phyloP scores from a whole-genome alignment of 1,140 invertebrate genomes.

The Dreissena polymorpha region DNA sequence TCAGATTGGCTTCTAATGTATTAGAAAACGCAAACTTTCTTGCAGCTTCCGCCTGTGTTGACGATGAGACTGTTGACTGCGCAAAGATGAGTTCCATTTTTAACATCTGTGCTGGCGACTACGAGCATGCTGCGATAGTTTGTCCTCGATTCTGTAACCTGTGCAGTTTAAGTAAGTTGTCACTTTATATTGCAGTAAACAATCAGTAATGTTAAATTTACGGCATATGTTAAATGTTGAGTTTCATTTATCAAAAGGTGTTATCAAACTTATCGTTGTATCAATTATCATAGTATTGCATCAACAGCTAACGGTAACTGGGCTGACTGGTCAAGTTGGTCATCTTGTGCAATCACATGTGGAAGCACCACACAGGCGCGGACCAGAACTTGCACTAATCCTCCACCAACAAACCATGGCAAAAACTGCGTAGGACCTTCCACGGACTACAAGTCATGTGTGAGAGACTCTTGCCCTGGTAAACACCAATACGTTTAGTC shows the following conservation, averaged over 20 bases:
- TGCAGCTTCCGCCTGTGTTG: slow-evolving; percentile 4
- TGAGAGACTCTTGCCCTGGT: neutral
- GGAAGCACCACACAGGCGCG: neutral
- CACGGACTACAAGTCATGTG: neutral
- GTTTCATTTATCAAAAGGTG: no score
- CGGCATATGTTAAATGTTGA: no score
- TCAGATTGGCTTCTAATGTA: no score
- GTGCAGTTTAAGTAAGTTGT: neutral
- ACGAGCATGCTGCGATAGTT: neutral
- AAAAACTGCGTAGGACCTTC: neutral
- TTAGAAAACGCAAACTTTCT: no score
- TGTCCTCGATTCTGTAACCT: neutral
- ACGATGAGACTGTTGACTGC: neutral
- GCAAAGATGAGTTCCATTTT: neutral
- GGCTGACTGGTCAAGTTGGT: slow-evolving; percentile 16
- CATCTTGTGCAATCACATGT: slow-evolving; percentile 19
- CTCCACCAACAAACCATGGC: slow-evolving; percentile 9
- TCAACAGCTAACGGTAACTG: slow-evolving; percentile 21
- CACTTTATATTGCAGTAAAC: neutral
- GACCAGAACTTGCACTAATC: slow-evolving; percentile 18
- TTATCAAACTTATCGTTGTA: no score
- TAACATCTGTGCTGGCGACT: neutral
- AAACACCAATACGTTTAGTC: neutral
- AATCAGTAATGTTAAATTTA: no score
- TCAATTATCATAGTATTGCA: neutral